A percentile compares a stretch with the other conserved stretches of the same genome.
Conservation (phyloP, 2,113 vertebrate species). For the Ciconia boyciana region DNA sequence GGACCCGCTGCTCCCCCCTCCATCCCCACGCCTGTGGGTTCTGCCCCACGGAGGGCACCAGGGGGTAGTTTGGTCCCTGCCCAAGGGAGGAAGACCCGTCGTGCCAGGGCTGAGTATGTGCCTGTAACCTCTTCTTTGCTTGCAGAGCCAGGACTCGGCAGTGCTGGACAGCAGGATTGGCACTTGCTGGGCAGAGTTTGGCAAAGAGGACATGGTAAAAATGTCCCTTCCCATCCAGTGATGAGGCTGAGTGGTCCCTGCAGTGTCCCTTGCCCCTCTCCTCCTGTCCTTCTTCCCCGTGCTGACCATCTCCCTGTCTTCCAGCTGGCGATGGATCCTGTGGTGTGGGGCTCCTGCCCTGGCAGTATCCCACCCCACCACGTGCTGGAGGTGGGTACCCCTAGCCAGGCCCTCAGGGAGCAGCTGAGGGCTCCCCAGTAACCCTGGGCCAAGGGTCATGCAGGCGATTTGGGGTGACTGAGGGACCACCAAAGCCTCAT, state of each 20-base stretch:
- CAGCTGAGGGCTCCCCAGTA: fast-evolving
- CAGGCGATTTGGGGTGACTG: fast-evolving
- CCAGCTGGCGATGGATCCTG: neutral
- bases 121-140: neutral
- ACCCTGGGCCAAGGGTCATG: neutral
- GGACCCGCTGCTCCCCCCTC: neutral
- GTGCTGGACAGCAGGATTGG: constrained; percentile 79
- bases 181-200: constrained; percentile 56
- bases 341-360: neutral
- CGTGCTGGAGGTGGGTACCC: constrained; percentile 43
- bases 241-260: neutral
- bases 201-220: constrained; percentile 62
- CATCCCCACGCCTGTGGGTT: neutral
- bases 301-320: neutral
- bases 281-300: neutral
- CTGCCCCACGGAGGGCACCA: neutral
- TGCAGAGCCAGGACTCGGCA: constrained; percentile 81
- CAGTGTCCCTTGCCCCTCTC: neutral
- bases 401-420: fast-evolving
- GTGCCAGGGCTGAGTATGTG: neutral
- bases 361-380: neutral
- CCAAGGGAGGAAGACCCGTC: fast-evolving
- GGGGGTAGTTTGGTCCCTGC: neutral
- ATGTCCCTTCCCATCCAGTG: neutral
- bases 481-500: neutral